Base-by-base conservation (phyloP, 1,140 invertebrate genomes). In the Metopolophium dirhodum region DNA sequence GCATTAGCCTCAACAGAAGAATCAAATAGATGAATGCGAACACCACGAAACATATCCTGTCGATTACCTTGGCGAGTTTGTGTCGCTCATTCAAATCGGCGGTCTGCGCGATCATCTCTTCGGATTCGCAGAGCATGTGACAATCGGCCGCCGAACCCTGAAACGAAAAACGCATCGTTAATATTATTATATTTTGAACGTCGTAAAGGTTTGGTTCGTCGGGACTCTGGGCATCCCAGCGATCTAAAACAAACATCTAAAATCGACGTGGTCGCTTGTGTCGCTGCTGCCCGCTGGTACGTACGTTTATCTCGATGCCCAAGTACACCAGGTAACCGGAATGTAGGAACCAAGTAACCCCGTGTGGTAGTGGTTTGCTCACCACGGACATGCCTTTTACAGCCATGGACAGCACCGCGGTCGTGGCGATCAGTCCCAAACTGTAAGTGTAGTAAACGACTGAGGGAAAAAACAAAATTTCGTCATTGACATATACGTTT, bases 361-460 rank as follows among this genome's bases (percentile, higher is more conserved):
- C 37, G 37, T 45, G 54, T 26, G 89, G 89, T 26, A 90, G 26
- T n/a, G 89, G 89, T 90, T 68, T 68, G 37, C 26, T 90, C 57
- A 90, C 37, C 1, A 14, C 2, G 18, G 54, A 90, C 37, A 90
- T 61, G 37, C 7, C 1, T 68, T 68, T 90, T 18, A 90, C 18
- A 7, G 41, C 37, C 26, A 68, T n/a, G 0, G 89, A 90, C 2
- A 90, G 7, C 11, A 90, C 37, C 57, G n/a, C 20, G 37, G 89
- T 68, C 7, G 45, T 20, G 41, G 89, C 14, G 37, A 90, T 61
- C 7, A 90, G 54, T 41, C 9, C 89, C 54, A 90, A 45, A 90
- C 54, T 90, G 30, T 90, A 90, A 61, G 89, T 90, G 89, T 90
- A 90, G 89, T 90, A 90, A 68, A 90, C 89, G 26, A 68, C 89